Conservation (phyloP, 2,113 vertebrate genomes). For the Rhinopomastus cyanomelas region DNA sequence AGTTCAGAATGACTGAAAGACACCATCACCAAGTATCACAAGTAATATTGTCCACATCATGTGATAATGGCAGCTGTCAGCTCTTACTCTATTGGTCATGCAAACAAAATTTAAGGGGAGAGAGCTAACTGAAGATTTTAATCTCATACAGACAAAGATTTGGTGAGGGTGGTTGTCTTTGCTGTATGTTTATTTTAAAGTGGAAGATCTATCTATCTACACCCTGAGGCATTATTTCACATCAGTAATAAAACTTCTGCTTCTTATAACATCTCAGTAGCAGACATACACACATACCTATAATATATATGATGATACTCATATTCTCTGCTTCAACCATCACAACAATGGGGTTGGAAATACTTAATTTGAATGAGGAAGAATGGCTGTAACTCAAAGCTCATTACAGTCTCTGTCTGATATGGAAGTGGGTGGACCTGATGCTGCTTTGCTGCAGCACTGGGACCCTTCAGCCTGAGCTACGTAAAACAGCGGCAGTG, state of each 20-base stretch:
- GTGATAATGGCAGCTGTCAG: background rate
- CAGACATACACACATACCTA: background rate
- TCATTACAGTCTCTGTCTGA: rapidly evolving
- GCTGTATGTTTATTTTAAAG: background rate
- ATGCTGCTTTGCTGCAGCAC: background rate
- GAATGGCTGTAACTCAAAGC: background rate
- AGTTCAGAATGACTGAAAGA: constrained; percentile 13
- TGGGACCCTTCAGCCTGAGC: background rate
- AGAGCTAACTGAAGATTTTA: background rate
- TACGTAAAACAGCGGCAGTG: background rate
- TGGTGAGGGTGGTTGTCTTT: background rate
- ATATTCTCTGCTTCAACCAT: background rate
- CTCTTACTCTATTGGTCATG: background rate
- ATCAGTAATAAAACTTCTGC: background rate
- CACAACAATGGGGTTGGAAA: background rate
- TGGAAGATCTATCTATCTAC: too few relatives aligned
- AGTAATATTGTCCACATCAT: background rate
- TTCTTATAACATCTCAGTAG: background rate
- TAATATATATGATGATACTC: background rate
- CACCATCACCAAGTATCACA: background rate
- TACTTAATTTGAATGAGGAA: background rate
- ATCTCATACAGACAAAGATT: background rate
- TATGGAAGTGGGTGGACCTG: rapidly evolving
- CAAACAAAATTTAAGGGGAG: background rate
- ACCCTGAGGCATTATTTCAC: background rate